These are phyloP conservation scores for Avahi laniger DNA, from an alignment of 2,797 vertebrate genomes.

Conservation along the genomic window DNA sequence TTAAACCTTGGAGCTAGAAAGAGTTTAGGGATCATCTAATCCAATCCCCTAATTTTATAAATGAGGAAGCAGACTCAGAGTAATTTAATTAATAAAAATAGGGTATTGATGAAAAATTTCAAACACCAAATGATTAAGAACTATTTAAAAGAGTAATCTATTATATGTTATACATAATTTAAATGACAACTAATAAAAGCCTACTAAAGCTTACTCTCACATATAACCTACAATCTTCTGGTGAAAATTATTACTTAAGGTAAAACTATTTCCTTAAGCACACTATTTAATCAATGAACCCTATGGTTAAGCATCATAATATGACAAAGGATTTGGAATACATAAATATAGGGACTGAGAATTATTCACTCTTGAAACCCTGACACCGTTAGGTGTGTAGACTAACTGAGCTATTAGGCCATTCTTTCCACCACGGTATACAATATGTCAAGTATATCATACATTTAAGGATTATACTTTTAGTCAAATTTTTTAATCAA, in stretches of 20 bases:
- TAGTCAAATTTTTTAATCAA: constrained; percentile 14
- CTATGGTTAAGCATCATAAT: constrained; percentile 38
- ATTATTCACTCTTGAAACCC: not conserved
- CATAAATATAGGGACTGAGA: constrained; percentile 37
- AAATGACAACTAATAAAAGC: constrained; percentile 62
- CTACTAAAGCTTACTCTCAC: constrained; percentile 5
- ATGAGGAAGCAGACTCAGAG: not conserved
- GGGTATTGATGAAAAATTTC: not conserved
- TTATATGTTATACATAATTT: constrained; percentile 22
- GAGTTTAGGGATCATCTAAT: not conserved
- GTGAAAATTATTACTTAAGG: constrained; percentile 64
- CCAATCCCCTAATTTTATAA: not conserved
- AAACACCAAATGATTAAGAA: constrained; percentile 57
- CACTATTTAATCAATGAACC: constrained; percentile 27
- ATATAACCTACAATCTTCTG: constrained; percentile 60
- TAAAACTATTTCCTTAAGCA: constrained; percentile 58
- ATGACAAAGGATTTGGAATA: constrained; percentile 40
- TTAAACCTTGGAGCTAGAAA: not conserved
- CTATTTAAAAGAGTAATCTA: constrained; percentile 46
- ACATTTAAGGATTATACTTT: not conserved
- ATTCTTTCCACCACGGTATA: not conserved
- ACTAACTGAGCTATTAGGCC: constrained; percentile 21
- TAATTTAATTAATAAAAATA: constrained; percentile 46
- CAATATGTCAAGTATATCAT: not conserved
- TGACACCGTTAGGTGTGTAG: not conserved